Evolutionary conservation across 2,888 invertebrate species (phyloP).

Genomic region (Apodemia hepburni): DNA sequence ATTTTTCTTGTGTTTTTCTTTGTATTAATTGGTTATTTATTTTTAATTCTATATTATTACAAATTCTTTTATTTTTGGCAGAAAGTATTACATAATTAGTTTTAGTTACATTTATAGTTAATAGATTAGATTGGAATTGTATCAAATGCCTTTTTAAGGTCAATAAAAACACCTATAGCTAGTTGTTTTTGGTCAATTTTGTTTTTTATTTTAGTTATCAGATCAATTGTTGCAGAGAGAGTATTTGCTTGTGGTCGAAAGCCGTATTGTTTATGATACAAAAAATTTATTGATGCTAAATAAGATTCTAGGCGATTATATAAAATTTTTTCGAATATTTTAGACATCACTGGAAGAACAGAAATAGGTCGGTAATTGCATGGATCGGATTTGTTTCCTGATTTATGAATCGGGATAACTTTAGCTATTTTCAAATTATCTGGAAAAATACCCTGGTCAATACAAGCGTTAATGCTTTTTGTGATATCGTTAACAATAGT

Average conservation of each 20-base stretch:
- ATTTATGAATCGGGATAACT: conserved; percentile 8
- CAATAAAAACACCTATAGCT: conserved; percentile 17
- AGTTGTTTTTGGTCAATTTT: conserved; percentile 15
- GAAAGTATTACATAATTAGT: conserved; percentile 7
- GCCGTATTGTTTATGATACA: conserved; percentile 7
- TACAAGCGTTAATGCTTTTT: too few relatives aligned
- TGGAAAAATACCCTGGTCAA: background rate
- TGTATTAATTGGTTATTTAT: conserved; percentile 14
- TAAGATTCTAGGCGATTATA: conserved; percentile 4
- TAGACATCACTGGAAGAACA: background rate
- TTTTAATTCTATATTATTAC: background rate
- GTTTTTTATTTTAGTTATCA: conserved; percentile 5
- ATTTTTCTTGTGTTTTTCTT: conserved; percentile 14
- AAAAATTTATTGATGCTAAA: background rate
- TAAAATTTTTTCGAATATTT: conserved; percentile 7
- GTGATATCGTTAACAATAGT: background rate
- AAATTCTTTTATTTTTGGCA: conserved; percentile 14
- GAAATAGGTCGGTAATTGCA: conserved; percentile 9
- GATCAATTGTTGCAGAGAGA: conserved; percentile 4
- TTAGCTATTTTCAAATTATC: conserved; percentile 7
- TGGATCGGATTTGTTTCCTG: conserved; percentile 1
- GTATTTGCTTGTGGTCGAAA: conserved; percentile 5
- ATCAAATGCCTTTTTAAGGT: conserved; percentile 16
- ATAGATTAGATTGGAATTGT: conserved; percentile 13
- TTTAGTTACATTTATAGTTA: conserved; percentile 11